Evolutionary conservation across 2,113 vertebrate species (phyloP).

Genomic region (Chroicocephalus ridibundus): DNA sequence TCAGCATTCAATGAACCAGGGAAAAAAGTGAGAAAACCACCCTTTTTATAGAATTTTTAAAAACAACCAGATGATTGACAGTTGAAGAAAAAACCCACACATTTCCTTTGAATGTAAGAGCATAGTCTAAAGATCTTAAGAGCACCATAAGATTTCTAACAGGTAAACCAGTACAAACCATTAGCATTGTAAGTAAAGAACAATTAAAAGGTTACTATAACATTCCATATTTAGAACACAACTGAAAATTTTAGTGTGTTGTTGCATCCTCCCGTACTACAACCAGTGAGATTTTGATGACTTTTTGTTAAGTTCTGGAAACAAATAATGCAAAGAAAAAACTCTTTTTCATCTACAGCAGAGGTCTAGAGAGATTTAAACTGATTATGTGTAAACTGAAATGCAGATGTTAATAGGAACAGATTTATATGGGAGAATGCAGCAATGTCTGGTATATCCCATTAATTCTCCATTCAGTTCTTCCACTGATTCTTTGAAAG

Average conservation of each 20-base stretch:
- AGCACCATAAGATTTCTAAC: constrained; percentile 48
- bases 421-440: constrained; percentile 7
- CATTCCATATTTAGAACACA: background rate
- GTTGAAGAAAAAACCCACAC: background rate
- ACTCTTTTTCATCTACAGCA: background rate
- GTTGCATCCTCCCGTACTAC: background rate
- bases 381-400: constrained; percentile 35
- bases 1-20: background rate
- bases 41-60: background rate
- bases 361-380: background rate
- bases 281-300: background rate
- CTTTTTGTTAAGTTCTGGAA: background rate
- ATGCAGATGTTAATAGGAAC: background rate
- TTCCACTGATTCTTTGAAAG: constrained; percentile 10
- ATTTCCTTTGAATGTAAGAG: constrained; percentile 9
- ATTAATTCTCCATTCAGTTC: background rate
- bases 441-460: background rate
- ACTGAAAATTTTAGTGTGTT: background rate
- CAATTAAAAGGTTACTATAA: background rate
- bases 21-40: background rate
- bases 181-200: constrained; percentile 19
- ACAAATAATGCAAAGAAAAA: background rate
- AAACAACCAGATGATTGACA: constrained; percentile 13
- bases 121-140: constrained; percentile 5
- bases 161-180: background rate